Conservation (phyloP, 1,140 invertebrate species). For the Euwallacea similis region DNA sequence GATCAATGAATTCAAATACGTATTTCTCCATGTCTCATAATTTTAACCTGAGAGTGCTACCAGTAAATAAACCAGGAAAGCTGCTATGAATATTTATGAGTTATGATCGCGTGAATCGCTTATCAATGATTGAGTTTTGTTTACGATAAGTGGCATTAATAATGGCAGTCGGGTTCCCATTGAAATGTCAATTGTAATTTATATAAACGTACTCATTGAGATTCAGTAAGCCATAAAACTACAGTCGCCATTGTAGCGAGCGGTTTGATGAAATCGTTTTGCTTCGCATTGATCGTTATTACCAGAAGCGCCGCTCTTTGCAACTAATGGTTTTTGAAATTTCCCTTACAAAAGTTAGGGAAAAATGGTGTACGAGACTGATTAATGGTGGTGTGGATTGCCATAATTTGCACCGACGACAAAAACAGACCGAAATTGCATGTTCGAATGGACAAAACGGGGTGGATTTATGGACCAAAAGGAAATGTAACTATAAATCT, state of each 20-base stretch:
- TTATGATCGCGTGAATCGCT: neutral
- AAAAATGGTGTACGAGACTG: no score
- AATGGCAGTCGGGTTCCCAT: neutral
- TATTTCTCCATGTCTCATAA: no score
- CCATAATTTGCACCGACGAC: neutral
- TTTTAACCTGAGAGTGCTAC: no score
- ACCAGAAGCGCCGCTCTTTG: no score
- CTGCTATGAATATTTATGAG: neutral
- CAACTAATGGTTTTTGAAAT: no score
- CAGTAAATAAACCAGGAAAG: no score
- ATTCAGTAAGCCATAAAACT: neutral
- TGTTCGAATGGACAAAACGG: constrained; percentile 3
- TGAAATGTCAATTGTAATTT: constrained; percentile 3
- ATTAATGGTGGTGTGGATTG: neutral
- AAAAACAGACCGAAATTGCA: constrained; percentile 12
- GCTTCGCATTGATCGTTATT: neutral
- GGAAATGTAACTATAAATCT: constrained; percentile 24
- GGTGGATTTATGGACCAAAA: constrained; percentile 16
- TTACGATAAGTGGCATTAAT: constrained; percentile 1
- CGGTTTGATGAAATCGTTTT: neutral
- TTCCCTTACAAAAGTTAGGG: no score
- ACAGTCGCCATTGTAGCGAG: neutral
- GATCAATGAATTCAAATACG: no score
- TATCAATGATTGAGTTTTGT: constrained; percentile 3
- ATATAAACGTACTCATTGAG: constrained; percentile 1